phyloP scores from a whole-genome alignment of 2,113 vertebrate genomes.

The Danionella cerebrum region DNA sequence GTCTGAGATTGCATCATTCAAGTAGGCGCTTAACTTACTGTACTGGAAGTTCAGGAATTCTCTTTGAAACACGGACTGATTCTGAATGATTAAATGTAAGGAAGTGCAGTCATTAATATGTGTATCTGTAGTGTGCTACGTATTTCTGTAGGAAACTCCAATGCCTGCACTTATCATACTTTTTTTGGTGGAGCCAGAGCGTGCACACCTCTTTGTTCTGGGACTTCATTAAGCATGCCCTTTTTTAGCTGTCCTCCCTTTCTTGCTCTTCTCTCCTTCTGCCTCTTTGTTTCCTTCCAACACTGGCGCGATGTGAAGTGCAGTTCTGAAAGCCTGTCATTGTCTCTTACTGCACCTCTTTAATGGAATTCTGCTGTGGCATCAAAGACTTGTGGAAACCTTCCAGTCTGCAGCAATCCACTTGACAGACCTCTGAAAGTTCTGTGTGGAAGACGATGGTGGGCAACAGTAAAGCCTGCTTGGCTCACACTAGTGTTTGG shows the following conservation, averaged over 20 bases:
- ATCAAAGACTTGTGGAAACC: conserved; percentile 22
- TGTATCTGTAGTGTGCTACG: background rate
- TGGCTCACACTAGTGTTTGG: background rate
- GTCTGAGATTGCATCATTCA: background rate
- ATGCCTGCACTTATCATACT: background rate
- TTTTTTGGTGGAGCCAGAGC: background rate
- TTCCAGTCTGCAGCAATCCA: conserved; percentile 8
- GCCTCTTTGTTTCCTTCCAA: background rate
- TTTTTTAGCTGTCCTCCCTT: conserved; percentile 13
- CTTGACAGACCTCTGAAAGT: conserved; percentile 10
- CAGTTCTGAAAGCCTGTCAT: conserved; percentile 25
- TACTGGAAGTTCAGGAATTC: background rate
- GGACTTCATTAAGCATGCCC: conserved; percentile 28
- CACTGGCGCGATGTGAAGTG: conserved; percentile 9
- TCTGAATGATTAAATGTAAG: background rate
- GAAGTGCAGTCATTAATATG: background rate
- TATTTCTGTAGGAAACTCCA: background rate
- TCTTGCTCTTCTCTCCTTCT: background rate
- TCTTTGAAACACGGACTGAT: background rate
- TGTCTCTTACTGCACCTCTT: conserved; percentile 26
- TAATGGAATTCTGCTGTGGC: conserved; percentile 29
- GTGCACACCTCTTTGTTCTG: conserved; percentile 17
- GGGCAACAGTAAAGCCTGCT: conserved; percentile 8
- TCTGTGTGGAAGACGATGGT: background rate
- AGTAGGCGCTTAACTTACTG: background rate